Base-by-base conservation (phyloP, 2,113 vertebrate species). In the Anthoscopus minutus region DNA sequence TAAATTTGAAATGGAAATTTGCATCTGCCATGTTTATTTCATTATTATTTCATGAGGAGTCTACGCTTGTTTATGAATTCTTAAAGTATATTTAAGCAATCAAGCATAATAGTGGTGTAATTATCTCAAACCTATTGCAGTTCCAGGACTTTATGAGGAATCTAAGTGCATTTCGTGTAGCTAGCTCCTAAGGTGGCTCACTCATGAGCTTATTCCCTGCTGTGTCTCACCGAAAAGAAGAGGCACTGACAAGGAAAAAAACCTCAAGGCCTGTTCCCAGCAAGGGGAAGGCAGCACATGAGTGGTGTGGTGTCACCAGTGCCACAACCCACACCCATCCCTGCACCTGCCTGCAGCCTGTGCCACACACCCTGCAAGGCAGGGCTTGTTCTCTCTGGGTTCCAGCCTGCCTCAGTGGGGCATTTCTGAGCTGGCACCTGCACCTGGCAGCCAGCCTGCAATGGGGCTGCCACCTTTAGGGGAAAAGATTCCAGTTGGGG, bases 71-170 rank as follows among this genome's bases (percentile, higher is more conserved):
- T 97, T 93, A 95, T 96, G 95, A 96, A 97, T 96, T 96, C 94
- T 95, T 95, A 96, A 93, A 94, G 94, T 94, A 94, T 96, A 94
- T 95, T 96, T 96, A 96, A 96, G 96, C 94, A 97, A 96, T 95
- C 95, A 95, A 91, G 95, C 91, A 94, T 94, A 95, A 96, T 89
- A 94, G 93, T 74, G 69, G 87, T 94, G 82, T 89, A 97, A 97
- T 97, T 95, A 96, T 96, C 91, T 83, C 89, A 96, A 97, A 92
- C 88, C 76, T 83, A 93, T 83, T 81, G 92, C 95, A 93, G 64
- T 81, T 96, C 56, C 51, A 92, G 87, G 94, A 86, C 84, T 92
- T 96, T 79, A 92, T 53, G 85, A 94, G 81, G 93, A 92, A 83
- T 28, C 67, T 70, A 94, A 97, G 87, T 71, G 84, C 71, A 67